phyloP scores from a whole-genome alignment of 2,113 vertebrate genomes.

The Dascyllus trimaculatus region DNA sequence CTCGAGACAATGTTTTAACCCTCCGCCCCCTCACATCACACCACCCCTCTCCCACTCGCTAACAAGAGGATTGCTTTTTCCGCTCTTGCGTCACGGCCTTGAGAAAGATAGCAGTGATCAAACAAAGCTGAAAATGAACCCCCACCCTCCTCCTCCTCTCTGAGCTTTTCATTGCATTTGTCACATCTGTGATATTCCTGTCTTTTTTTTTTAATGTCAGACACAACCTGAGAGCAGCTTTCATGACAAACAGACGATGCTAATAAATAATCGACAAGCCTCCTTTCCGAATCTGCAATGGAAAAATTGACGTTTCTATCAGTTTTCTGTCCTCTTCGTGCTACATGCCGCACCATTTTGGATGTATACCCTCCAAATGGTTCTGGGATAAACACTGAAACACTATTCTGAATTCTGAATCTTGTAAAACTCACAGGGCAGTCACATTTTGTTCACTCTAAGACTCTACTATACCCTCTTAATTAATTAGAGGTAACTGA shows the following conservation, averaged over 20 bases:
- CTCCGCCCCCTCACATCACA: background rate
- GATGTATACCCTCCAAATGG: background rate
- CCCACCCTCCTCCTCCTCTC: no score
- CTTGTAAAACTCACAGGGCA: background rate
- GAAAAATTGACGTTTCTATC: background rate
- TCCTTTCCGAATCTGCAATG: conserved; percentile 13
- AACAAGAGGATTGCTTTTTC: background rate
- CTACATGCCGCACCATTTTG: background rate
- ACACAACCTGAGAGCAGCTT: conserved; percentile 11
- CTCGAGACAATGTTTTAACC: conserved; percentile 4
- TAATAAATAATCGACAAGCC: conserved; percentile 48
- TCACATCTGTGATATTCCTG: conserved; percentile 35
- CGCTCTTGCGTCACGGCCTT: conserved; percentile 27
- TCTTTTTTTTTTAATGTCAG: conserved; percentile 38
- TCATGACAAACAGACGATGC: conserved; percentile 33
- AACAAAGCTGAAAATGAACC: background rate
- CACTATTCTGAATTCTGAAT: background rate
- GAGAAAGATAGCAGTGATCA: conserved; percentile 44
- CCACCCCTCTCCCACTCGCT: background rate
- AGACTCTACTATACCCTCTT: conserved; percentile 21
- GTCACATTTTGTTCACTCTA: background rate
- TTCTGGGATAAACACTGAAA: background rate
- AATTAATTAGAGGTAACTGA: conserved; percentile 45
- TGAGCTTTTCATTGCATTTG: conserved; percentile 38
- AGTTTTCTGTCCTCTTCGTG: background rate